Conservation (phyloP, 1,140 invertebrate genomes). For the Melanaphis sacchari region DNA sequence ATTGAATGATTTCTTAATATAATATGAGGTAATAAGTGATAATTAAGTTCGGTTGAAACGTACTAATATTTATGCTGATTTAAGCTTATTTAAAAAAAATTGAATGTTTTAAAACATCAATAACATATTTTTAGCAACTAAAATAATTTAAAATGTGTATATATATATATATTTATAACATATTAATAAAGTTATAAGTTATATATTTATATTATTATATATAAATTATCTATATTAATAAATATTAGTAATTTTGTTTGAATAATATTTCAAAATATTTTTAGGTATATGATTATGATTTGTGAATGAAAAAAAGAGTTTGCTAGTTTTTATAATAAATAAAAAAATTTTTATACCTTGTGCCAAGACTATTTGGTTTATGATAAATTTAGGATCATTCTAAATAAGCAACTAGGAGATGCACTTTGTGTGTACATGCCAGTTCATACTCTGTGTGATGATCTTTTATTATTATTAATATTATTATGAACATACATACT, state of each 20-base stretch:
- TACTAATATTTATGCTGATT: background rate
- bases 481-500: background rate
- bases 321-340: background rate
- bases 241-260: background rate
- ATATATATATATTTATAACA: too few species aligned
- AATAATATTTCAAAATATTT: background rate
- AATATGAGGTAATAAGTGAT: background rate
- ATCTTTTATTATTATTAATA: constrained; percentile 28
- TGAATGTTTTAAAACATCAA: background rate
- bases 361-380: background rate
- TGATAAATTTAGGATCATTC: background rate
- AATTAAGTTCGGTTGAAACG: background rate
- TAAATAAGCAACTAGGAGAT: background rate
- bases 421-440: background rate
- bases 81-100: background rate
- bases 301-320: background rate
- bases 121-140: background rate
- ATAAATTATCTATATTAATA: background rate
- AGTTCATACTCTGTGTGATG: background rate
- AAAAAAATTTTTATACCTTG: background rate
- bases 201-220: background rate
- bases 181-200: background rate
- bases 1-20: background rate
- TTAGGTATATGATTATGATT: background rate
- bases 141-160: background rate